phyloP scores from a whole-genome alignment of 92 coral and sea anemone genomes.

The Epizoanthus ramosus region DNA sequence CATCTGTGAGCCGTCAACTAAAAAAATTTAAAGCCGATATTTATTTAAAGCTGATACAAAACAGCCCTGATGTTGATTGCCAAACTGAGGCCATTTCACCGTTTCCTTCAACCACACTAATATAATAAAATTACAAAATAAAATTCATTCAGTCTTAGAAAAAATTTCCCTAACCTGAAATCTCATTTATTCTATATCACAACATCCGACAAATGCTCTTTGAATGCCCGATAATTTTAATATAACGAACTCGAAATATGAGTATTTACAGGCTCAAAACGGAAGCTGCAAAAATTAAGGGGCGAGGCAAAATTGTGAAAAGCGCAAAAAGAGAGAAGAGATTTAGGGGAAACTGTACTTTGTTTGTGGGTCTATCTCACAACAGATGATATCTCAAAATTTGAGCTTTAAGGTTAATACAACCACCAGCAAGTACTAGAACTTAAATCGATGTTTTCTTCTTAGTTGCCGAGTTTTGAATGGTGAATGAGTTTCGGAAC shows the following conservation, averaged over 20 bases:
- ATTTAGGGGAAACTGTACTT: neutral
- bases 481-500: slow-evolving; percentile 29
- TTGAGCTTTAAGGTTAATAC: slow-evolving; percentile 30
- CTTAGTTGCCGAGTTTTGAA: slow-evolving; percentile 37
- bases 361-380: neutral
- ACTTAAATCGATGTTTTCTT: slow-evolving; percentile 9
- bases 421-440: slow-evolving; percentile 42
- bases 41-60: slow-evolving; percentile 3
- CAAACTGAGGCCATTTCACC: neutral
- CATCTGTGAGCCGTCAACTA: slow-evolving; percentile 28
- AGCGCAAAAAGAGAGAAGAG: neutral
- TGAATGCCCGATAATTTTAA: slow-evolving; percentile 35
- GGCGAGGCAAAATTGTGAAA: neutral
- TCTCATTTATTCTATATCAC: slow-evolving; percentile 32
- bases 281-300: slow-evolving; percentile 21
- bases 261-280: slow-evolving; percentile 26
- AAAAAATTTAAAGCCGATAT: slow-evolving; percentile 1
- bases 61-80: neutral
- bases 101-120: slow-evolving; percentile 6
- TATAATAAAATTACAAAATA: neutral
- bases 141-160: slow-evolving; percentile 1
- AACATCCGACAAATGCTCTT: slow-evolving; percentile 42
- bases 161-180: neutral
- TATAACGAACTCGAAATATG: slow-evolving; percentile 40
- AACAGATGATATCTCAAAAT: slow-evolving; percentile 3